Base-by-base conservation (phyloP, 2,888 invertebrate species). In the Diadromus collaris region DNA sequence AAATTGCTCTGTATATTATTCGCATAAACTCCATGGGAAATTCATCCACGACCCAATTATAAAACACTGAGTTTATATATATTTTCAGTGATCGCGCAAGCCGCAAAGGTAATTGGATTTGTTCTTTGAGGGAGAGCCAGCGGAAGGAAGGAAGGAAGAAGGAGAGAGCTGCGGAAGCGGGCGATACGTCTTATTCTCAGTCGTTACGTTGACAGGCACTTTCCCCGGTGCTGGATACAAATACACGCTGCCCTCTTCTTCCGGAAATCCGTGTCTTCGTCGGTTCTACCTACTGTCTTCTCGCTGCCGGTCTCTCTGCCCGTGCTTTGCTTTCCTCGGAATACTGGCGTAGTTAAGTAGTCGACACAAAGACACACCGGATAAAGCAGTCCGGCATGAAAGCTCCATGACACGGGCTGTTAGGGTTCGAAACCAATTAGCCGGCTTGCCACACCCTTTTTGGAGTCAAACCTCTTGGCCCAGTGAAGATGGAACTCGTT, bases 381-480 rank as follows among this genome's bases (percentile, higher is more conserved):
- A 67, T 70, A 72, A 69, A 51, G 64, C 32, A 51, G 41, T 41
- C 46, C 44, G 24, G 58, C 19, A 72, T 27, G 68, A 79, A 72
- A 79, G 69, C 76, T 79, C 48, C 61, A 58, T 44, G 70, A 56
- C 64, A 24, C 56, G 65, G 61, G 34, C 78, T 48, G 65, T 65
- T 70, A 60, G 32, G 74, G 58, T 68, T 67, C 68, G 63, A 44
- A 79, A 79, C 68, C 69, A 79, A 79, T 79, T 79, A 76, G 48
- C 61, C 51, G 21, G 44, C 46, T 58, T 68, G 65, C 10, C 24
- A 19, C 34, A 29, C 51, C 58, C 54, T 21, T 27, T 69, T 65
- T 32, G 48, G 48, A 46, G 29, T 51, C 29, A 21, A 21, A 34
- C 21, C 19, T 9, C 65, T 58, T 46, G 44, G 44, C 67, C 9